phyloP scores from a whole-genome alignment of 2,113 vertebrate genomes.

The Antidorcas marsupialis region DNA sequence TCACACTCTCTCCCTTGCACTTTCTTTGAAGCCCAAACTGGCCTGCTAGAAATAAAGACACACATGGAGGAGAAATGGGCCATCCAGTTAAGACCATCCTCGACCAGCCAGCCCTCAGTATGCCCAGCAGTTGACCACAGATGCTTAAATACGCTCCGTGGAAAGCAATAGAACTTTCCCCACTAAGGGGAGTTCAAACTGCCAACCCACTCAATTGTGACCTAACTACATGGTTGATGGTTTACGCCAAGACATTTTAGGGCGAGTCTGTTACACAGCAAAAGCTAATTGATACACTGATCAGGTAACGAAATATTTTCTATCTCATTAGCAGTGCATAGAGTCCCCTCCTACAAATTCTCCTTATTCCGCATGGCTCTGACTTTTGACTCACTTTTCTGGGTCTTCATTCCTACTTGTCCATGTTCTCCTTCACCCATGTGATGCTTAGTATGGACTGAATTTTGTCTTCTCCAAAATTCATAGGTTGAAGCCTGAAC shows the following conservation, averaged over 20 bases:
- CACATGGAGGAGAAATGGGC: not conserved
- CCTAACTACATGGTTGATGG: not conserved
- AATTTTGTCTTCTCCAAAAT: not conserved
- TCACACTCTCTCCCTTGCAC: not conserved
- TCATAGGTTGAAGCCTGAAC: not conserved
- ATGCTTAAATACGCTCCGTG: not conserved
- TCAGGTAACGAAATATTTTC: not conserved
- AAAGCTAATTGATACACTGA: not conserved
- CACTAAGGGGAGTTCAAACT: not conserved
- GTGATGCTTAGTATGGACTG: not conserved
- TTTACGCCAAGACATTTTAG: not conserved
- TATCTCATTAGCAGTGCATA: not conserved
- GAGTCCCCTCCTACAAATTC: not conserved
- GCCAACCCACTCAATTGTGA: not conserved
- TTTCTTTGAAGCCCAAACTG: not conserved
- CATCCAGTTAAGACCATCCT: not conserved
- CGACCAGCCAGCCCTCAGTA: not conserved
- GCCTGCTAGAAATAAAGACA: not conserved
- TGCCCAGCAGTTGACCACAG: not conserved
- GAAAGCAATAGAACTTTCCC: not conserved
- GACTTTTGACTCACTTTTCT: not conserved
- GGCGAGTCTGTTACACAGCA: not conserved
- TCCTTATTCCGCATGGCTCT: not conserved
- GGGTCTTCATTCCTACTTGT: not conserved
- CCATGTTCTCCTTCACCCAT: not conserved